Conservation (phyloP, 2,113 vertebrate species). For the Rhombomys opimus region DNA sequence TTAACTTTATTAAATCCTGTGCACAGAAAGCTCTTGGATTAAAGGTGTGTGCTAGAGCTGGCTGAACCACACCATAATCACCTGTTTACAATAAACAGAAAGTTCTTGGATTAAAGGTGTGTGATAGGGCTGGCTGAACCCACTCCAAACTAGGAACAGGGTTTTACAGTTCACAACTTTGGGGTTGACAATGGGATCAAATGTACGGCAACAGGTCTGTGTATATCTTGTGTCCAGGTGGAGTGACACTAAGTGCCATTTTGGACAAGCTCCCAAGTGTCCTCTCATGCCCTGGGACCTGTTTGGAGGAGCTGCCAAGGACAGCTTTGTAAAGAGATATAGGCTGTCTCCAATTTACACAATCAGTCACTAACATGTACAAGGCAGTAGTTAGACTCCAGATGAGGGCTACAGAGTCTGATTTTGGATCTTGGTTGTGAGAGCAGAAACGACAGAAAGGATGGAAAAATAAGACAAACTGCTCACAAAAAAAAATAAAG, state of each 20-base stretch:
- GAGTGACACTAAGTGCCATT: background rate
- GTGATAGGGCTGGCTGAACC: no score
- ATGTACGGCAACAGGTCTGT: background rate
- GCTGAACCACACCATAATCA: no score
- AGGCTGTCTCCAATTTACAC: background rate
- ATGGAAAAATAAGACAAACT: background rate
- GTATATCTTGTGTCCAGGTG: background rate
- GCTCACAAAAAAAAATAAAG: background rate
- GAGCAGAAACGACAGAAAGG: background rate
- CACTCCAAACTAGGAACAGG: no score
- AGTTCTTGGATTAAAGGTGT: no score
- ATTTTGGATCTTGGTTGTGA: background rate
- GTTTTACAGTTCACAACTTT: no score
- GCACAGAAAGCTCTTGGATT: no score
- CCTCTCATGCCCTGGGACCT: background rate
- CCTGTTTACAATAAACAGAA: no score
- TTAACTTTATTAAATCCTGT: no score
- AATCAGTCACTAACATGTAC: background rate
- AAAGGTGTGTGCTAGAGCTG: no score
- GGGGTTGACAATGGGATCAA: background rate
- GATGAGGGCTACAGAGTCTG: background rate
- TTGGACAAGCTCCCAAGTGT: background rate
- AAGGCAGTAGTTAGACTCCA: background rate
- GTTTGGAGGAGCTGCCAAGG: background rate
- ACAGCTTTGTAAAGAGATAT: background rate